Percentiles rank a stretch among this genome's conserved stretches.
phyloP scores from a whole-genome alignment of 1,140 invertebrate species.

The Polypedilum pembai region DNA sequence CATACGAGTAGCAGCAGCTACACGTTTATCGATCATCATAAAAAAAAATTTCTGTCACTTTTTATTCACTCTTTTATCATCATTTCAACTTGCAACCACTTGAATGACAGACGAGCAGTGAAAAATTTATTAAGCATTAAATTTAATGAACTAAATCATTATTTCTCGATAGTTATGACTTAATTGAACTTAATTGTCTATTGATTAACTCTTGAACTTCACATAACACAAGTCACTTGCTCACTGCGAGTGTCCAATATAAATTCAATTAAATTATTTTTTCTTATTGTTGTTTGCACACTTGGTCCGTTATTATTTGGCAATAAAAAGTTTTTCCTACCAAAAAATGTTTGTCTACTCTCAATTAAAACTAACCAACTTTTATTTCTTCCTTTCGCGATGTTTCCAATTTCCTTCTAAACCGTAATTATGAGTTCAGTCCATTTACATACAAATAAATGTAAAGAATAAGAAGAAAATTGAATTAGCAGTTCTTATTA shows the following conservation, averaged over 20 bases:
- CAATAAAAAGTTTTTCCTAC: neutral
- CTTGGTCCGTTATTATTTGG: neutral
- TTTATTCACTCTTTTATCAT: neutral
- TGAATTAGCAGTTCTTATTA: neutral
- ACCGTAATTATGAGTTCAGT: too few species aligned
- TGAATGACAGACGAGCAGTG: neutral
- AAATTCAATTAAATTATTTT: neutral
- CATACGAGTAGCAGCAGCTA: neutral
- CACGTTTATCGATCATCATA: neutral
- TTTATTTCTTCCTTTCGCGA: neutral
- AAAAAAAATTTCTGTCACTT: neutral
- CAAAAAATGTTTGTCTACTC: neutral
- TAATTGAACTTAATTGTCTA: conserved; percentile 10
- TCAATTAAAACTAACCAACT: neutral
- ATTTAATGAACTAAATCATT: conserved; percentile 7
- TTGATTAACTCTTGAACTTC: conserved; percentile 12
- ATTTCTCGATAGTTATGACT: conserved; percentile 5
- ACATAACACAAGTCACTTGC: neutral
- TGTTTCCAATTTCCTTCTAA: too few species aligned
- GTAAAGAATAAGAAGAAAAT: neutral
- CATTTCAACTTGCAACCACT: neutral
- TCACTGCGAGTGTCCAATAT: neutral
- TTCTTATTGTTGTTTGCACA: neutral
- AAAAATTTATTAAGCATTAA: neutral
- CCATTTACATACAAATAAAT: too few species aligned